These are phyloP conservation scores for Anaspis maculata DNA, from an alignment of 2,888 invertebrate genomes.

Conservation along the genomic window DNA sequence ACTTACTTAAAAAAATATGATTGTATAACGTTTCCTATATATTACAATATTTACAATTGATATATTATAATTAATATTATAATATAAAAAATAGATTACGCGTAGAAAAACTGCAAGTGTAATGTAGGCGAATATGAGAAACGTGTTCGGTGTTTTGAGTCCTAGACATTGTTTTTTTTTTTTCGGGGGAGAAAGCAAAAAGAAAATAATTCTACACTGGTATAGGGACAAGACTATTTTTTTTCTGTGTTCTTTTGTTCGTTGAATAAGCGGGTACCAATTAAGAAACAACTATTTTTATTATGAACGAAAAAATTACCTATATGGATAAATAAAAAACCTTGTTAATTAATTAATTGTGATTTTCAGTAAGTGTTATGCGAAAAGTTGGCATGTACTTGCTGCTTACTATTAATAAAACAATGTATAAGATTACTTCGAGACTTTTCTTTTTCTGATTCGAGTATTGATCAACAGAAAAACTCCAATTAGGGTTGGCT, in stretches of 20 bases:
- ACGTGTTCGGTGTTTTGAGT: conserved; percentile 20
- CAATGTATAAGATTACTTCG: conserved; percentile 4
- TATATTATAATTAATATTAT: not conserved
- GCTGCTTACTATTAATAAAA: conserved; percentile 11
- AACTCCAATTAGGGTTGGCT: not conserved
- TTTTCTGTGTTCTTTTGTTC: no score
- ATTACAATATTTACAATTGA: no score
- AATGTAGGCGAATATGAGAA: conserved; percentile 4
- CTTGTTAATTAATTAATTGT: conserved; percentile 31
- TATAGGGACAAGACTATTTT: conserved; percentile 25
- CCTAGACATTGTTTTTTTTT: conserved; percentile 15
- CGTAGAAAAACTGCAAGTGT: no score
- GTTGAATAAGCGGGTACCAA: conserved; percentile 32
- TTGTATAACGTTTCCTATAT: no score
- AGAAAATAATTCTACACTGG: conserved; percentile 28
- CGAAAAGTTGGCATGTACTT: no score
- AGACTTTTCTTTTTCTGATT: not conserved
- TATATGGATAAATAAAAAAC: no score
- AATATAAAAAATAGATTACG: no score
- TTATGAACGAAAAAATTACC: conserved; percentile 28
- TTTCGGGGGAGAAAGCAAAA: no score
- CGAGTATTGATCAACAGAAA: not conserved
- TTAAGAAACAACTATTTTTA: conserved; percentile 35
- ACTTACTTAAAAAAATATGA: no score
- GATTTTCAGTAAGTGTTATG: conserved; percentile 29